Percentiles rank a stretch among this genome's conserved stretches.
Conservation (phyloP, 2,113 vertebrate species). For the Callorhinus ursinus region DNA sequence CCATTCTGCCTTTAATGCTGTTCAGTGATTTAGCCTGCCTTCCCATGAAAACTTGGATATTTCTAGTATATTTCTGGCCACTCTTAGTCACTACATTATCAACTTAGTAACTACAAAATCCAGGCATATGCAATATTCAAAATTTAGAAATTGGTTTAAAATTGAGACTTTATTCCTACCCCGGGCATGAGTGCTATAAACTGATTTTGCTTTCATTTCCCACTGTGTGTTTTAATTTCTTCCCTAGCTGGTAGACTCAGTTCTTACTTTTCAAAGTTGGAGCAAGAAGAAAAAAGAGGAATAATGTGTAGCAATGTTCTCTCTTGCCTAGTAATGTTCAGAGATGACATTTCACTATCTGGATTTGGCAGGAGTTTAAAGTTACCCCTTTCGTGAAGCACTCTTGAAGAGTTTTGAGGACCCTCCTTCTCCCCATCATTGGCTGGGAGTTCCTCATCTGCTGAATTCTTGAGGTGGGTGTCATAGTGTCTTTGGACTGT, state of each 20-base stretch:
- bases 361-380: too few species aligned
- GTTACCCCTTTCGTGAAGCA: neutral
- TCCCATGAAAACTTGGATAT: neutral
- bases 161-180: neutral
- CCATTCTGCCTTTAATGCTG: neutral
- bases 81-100: neutral
- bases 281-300: neutral
- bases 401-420: neutral
- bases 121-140: neutral
- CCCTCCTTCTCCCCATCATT: accelerated
- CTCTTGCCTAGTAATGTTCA: neutral
- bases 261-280: neutral
- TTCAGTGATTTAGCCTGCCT: neutral
- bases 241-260: neutral
- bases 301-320: neutral
- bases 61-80: neutral
- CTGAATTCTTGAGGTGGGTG: accelerated
- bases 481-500: neutral
- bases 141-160: neutral
- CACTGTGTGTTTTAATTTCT: neutral
- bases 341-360: neutral
- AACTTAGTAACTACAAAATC: neutral
- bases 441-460: neutral
- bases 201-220: neutral
- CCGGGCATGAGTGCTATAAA: neutral